Evolutionary conservation across 2,113 vertebrate species (phyloP).

Genomic region (Cyanistes caeruleus): DNA sequence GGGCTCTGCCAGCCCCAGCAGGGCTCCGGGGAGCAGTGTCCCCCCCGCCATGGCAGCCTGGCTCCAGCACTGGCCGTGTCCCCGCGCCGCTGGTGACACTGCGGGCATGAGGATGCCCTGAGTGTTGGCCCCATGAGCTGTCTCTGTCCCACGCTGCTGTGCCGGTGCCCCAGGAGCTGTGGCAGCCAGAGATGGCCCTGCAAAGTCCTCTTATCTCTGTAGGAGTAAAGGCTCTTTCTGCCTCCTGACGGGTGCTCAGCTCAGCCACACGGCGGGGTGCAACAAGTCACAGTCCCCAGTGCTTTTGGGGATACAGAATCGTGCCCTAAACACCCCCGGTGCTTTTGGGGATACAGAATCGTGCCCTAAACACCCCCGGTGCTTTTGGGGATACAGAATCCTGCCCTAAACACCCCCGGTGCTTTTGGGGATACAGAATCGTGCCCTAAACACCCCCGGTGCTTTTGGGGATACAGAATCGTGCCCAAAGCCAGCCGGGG

Average conservation of each 20-base stretch:
- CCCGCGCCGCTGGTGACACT: background rate
- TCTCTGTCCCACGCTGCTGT: accelerated
- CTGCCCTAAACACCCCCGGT: background rate
- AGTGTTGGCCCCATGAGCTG: accelerated
- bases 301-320: background rate
- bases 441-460: background rate
- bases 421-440: background rate
- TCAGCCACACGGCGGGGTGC: accelerated
- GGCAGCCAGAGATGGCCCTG: background rate
- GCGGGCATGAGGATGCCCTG: background rate
- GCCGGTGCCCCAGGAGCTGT: background rate
- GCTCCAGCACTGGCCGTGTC: background rate
- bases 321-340: background rate
- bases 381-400: background rate
- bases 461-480: background rate
- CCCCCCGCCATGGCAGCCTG: too few species aligned
- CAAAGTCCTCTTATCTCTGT: accelerated
- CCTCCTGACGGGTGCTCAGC: background rate
- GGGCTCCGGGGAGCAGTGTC: accelerated
- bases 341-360: background rate
- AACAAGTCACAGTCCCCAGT: accelerated
- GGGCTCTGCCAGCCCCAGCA: accelerated
- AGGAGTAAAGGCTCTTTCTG: background rate
- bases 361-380: too few species aligned
- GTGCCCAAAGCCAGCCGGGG: accelerated